A percentile compares a stretch with the other conserved stretches of the same genome.
Conservation (phyloP, 2,888 invertebrate genomes). For the Volucella zonaria region DNA sequence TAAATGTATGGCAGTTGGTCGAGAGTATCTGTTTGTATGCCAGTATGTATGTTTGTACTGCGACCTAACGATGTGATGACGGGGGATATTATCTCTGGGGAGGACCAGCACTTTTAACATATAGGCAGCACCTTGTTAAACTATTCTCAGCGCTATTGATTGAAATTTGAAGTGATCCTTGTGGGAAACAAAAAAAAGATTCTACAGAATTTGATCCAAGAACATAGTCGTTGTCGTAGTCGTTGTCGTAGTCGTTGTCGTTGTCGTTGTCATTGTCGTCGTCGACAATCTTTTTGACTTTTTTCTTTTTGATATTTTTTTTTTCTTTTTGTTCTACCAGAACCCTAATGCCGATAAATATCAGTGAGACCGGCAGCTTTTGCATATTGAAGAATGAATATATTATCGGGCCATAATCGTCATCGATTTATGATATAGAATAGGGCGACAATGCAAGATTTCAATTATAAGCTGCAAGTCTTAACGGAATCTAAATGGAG, state of each 20-base stretch:
- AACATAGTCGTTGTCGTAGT: not conserved
- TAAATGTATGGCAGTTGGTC: conserved; percentile 21
- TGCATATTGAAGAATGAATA: conserved; percentile 55
- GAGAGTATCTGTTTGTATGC: conserved; percentile 7
- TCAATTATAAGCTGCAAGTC: not conserved
- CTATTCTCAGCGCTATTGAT: conserved; percentile 70
- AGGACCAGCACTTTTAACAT: conserved; percentile 51
- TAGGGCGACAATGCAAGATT: conserved; percentile 39
- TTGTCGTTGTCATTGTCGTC: not conserved
- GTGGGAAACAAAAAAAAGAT: conserved; percentile 59
- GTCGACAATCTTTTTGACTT: conserved; percentile 45
- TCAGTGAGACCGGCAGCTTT: conserved; percentile 39
- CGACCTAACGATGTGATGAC: conserved; percentile 70
- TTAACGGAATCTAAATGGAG: too few relatives aligned
- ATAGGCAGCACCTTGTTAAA: conserved; percentile 70
- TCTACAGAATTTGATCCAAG: conserved; percentile 57
- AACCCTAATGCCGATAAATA: conserved; percentile 57
- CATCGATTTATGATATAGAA: conserved; percentile 45
- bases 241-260: conserved; percentile 28
- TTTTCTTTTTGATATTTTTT: conserved; percentile 21
- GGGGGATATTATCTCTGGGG: conserved; percentile 70
- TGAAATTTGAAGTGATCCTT: conserved; percentile 68
- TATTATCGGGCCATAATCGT: conserved; percentile 59
- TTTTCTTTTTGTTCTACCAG: conserved; percentile 25
- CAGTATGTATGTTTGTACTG: too few relatives aligned